Percentiles rank a stretch among this genome's conserved stretches.
phyloP scores from a whole-genome alignment of 1,140 invertebrate genomes.

The Hycleus cichorii region DNA sequence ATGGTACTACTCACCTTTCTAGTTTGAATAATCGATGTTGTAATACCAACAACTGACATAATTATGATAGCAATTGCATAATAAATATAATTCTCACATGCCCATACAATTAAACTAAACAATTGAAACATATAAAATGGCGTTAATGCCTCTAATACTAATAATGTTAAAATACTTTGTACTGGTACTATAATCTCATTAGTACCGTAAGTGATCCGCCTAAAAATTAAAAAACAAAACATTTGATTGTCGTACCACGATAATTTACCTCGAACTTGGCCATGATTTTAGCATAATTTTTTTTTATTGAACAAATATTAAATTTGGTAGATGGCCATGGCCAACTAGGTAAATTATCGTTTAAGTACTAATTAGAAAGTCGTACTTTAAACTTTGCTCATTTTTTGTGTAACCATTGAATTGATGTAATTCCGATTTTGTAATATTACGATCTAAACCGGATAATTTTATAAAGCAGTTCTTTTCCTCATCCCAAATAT shows the following conservation, averaged over 20 bases:
- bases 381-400: conserved; percentile 46
- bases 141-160: conserved; percentile 77
- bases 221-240: conserved; percentile 34
- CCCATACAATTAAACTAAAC: conserved; percentile 76
- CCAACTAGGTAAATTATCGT: too few relatives aligned
- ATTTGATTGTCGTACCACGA: too few relatives aligned
- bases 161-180: conserved; percentile 59
- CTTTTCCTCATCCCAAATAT: conserved; percentile 39
- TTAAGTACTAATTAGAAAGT: too few relatives aligned
- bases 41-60: conserved; percentile 80
- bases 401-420: conserved; percentile 49
- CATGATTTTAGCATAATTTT: background rate
- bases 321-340: too few relatives aligned
- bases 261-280: background rate
- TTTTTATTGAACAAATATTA: background rate
- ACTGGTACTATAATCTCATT: conserved; percentile 77
- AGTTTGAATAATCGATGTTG: conserved; percentile 75
- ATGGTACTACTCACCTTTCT: conserved; percentile 53
- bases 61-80: conserved; percentile 79
- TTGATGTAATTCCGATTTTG: conserved; percentile 52
- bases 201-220: conserved; percentile 66
- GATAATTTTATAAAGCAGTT: conserved; percentile 54
- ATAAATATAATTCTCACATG: conserved; percentile 74
- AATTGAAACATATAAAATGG: conserved; percentile 96
- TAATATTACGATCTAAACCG: conserved; percentile 53